Evolutionary conservation across 2,888 invertebrate species (phyloP).

Genomic region (Dolichomitus sp.): DNA sequence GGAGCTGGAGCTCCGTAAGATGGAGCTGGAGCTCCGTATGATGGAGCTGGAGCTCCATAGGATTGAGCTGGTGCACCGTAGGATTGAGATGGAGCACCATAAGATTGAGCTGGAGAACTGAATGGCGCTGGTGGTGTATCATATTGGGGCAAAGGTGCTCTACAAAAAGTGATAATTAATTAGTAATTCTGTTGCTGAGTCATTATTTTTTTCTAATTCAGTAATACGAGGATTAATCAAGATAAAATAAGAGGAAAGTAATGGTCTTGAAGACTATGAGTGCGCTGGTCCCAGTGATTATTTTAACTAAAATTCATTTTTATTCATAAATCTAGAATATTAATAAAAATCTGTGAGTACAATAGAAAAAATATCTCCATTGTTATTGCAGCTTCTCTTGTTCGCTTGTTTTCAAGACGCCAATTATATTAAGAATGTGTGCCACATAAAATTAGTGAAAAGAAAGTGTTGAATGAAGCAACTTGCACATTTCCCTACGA

Average conservation of each 20-base stretch:
- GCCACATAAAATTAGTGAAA: neutral
- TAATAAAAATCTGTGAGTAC: neutral
- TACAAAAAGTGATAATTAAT: constrained; percentile 45
- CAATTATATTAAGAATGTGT: neutral
- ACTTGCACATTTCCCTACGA: neutral
- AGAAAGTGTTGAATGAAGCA: constrained; percentile 27
- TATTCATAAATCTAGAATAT: neutral
- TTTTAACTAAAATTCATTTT: neutral
- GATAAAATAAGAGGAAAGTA: neutral
- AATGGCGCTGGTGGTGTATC: constrained; percentile 74
- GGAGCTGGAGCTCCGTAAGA: constrained; percentile 67
- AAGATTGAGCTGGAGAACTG: constrained; percentile 65
- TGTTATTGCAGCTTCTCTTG: neutral
- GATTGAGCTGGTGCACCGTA: constrained; percentile 46
- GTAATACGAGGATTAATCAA: neutral
- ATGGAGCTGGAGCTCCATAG: constrained; percentile 60
- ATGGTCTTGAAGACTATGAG: too few relatives aligned
- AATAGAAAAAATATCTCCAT: neutral
- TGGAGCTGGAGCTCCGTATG: constrained; percentile 60
- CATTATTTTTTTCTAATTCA: neutral
- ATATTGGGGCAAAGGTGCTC: constrained; percentile 76
- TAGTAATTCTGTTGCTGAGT: neutral
- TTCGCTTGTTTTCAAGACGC: neutral
- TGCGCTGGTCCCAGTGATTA: too few relatives aligned
- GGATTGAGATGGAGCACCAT: constrained; percentile 60